Percentiles rank a stretch among this genome's conserved stretches.
Evolutionary conservation across 1,140 invertebrate genomes (phyloP).

Genomic region (Calephelis nemesis): DNA sequence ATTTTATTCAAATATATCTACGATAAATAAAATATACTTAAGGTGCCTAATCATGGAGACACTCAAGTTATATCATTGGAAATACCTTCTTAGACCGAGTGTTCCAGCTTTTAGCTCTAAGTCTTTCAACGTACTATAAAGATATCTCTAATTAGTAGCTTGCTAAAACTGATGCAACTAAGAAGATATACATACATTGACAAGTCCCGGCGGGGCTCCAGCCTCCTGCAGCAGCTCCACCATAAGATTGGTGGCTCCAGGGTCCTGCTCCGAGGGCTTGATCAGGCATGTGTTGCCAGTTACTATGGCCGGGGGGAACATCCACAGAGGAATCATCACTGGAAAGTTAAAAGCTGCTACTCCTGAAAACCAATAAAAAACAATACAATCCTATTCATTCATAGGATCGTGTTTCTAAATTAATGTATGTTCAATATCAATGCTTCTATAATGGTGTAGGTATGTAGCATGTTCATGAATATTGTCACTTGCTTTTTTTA

Average conservation of each 20-base stretch:
- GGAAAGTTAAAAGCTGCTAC: slow-evolving; percentile 98
- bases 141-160: slow-evolving; percentile 30
- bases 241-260: slow-evolving; percentile 96
- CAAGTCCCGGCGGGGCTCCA: slow-evolving; percentile 95
- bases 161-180: too few relatives aligned
- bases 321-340: slow-evolving; percentile 99
- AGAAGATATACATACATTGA: slow-evolving; percentile 83
- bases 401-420: too few relatives aligned
- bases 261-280: slow-evolving; percentile 98
- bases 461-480: too few relatives aligned
- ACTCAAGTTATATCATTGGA: too few relatives aligned
- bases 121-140: background rate
- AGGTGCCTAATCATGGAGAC: too few relatives aligned
- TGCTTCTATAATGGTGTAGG: too few relatives aligned
- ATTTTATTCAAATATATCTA: too few relatives aligned
- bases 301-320: slow-evolving; percentile 96
- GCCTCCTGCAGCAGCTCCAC: slow-evolving; percentile 94
- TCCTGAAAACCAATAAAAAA: slow-evolving; percentile 72
- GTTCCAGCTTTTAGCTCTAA: background rate
- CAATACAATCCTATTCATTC: too few relatives aligned
- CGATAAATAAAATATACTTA: too few relatives aligned
- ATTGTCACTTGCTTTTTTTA: too few relatives aligned
- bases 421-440: too few relatives aligned
- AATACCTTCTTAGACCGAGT: too few relatives aligned
- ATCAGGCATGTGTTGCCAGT: slow-evolving; percentile 91